Evolutionary conservation across 2,797 vertebrate species (phyloP).

Genomic region (Kryptolebias ocellatus): DNA sequence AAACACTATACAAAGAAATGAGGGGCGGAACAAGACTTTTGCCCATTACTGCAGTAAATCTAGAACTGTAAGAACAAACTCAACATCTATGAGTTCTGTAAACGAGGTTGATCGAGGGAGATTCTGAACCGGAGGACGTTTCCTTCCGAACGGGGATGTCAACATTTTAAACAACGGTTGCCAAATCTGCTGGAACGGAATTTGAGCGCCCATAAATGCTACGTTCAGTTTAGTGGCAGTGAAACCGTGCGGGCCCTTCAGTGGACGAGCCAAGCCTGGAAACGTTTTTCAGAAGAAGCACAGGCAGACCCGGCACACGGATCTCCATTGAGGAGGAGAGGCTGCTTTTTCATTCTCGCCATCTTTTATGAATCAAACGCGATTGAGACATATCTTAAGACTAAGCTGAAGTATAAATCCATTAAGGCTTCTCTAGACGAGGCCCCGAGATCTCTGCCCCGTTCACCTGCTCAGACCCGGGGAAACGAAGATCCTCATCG

Average conservation of each 20-base stretch:
- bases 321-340: not conserved
- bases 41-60: not conserved
- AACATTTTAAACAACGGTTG: conserved; percentile 1
- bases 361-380: conserved; percentile 12
- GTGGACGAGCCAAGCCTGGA: not conserved
- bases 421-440: conserved; percentile 8
- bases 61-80: not conserved
- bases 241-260: not conserved
- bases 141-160: not conserved
- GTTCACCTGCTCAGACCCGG: conserved; percentile 31
- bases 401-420: conserved; percentile 4
- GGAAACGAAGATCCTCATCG: conserved; percentile 29
- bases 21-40: not conserved
- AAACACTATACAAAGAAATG: not conserved
- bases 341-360: conserved; percentile 1
- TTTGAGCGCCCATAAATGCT: not conserved
- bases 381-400: conserved; percentile 3
- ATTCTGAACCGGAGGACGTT: not conserved
- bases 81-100: not conserved
- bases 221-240: not conserved
- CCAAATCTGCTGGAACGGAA: conserved; percentile 2
- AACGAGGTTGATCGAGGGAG: not conserved
- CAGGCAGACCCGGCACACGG: not conserved
- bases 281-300: not conserved
- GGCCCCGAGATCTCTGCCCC: conserved; percentile 19